These are phyloP conservation scores for Cyprinus carpio DNA, from an alignment of 2,113 vertebrate genomes.

Conservation along the genomic window DNA sequence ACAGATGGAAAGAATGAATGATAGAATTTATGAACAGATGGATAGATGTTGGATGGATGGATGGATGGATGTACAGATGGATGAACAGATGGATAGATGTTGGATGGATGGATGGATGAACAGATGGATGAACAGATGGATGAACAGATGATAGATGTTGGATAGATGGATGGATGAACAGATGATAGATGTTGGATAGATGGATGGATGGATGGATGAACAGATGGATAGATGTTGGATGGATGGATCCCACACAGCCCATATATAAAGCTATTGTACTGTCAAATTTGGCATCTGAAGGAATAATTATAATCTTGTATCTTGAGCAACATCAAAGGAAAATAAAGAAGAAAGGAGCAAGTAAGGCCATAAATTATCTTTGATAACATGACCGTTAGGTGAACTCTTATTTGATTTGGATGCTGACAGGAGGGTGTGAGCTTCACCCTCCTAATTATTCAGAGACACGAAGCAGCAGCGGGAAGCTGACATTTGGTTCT, in stretches of 20 bases:
- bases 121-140: too few relatives aligned
- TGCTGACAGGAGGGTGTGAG: conserved; percentile 34
- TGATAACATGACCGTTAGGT: conserved; percentile 53
- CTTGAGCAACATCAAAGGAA: background rate
- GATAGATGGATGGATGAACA: too few relatives aligned
- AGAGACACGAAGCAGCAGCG: conserved; percentile 21
- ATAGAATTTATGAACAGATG: too few relatives aligned
- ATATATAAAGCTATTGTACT: too few relatives aligned
- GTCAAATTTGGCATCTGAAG: background rate
- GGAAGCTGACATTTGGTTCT: conserved; percentile 20
- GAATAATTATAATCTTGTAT: background rate
- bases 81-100: too few relatives aligned
- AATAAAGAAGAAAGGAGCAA: background rate
- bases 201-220: background rate
- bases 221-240: too few relatives aligned
- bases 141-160: background rate
- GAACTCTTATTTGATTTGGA: conserved; percentile 61
- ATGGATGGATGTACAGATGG: background rate
- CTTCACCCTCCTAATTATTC: conserved; percentile 15
- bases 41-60: background rate
- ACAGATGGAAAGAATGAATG: background rate
- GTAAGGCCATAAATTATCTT: background rate
- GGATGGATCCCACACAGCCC: background rate
- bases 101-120: too few relatives aligned
- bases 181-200: background rate